Conservation (phyloP, 2,797 vertebrate species). For the Chaenodraco wilsoni region DNA sequence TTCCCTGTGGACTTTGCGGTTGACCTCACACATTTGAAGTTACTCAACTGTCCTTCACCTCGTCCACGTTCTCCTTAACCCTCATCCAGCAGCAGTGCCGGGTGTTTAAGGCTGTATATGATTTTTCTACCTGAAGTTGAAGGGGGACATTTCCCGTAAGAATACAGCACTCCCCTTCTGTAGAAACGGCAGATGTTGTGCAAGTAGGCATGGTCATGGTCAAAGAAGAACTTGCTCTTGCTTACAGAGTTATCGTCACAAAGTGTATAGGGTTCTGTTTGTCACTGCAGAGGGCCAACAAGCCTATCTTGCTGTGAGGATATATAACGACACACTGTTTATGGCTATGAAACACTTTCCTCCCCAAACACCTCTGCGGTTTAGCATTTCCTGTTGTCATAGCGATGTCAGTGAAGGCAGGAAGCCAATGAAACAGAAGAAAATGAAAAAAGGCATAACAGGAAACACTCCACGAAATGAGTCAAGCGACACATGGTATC, state of each 20-base stretch:
- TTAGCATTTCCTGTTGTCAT: conserved; percentile 61
- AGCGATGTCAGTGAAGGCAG: conserved; percentile 20
- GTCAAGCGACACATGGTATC: background rate
- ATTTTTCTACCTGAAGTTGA: conserved; percentile 88
- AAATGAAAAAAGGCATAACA: conserved; percentile 11
- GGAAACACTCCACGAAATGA: conserved; percentile 36
- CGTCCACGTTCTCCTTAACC: conserved; percentile 85
- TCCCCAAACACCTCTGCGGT: conserved; percentile 75
- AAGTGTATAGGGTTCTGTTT: conserved; percentile 23
- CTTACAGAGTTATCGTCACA: no score
- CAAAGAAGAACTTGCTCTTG: conserved; percentile 88
- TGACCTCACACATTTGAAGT: conserved; percentile 74
- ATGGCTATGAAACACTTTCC: conserved; percentile 83
- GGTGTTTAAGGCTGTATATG: conserved; percentile 82
- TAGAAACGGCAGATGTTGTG: conserved; percentile 89
- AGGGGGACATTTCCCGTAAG: conserved; percentile 86
- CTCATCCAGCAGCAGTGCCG: conserved; percentile 86
- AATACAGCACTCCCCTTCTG: conserved; percentile 78
- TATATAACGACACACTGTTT: conserved; percentile 64
- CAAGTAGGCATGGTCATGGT: conserved; percentile 86
- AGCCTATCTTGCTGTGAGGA: conserved; percentile 82
- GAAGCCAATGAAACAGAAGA: conserved; percentile 15
- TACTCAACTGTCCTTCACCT: conserved; percentile 87
- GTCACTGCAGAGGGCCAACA: conserved; percentile 74
- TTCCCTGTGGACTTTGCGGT: conserved; percentile 84